Base-by-base conservation (phyloP, 1,140 invertebrate species). In the Calliphora vicina region DNA sequence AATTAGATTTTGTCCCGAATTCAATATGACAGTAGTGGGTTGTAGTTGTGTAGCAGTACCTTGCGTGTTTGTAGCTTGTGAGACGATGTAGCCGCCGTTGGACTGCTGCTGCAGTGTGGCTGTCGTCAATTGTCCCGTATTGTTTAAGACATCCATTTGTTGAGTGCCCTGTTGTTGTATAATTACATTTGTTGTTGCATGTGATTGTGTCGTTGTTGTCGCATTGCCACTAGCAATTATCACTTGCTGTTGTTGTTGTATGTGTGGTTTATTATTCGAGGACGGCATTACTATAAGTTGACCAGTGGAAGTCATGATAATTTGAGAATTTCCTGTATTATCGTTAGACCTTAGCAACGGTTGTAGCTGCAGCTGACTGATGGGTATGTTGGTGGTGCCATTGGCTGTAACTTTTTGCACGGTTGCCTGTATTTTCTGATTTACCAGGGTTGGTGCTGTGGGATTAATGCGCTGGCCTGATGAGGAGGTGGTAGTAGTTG, bases 241-340 rank as follows among this genome's bases (percentile, higher is more conserved):
- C 23, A 57, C 35, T 80, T 80, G 88, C 3, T 83, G 57, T 20
- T 85, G 84, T 67, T 80, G 61, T 35, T 83, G 57, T 82, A 84
- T 82, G 83, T 85, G 84, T 81, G 85, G 86, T 17, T 89, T 90
- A 72, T 25, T 84, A 86, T 25, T 91, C 35, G 74, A 45, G 88
- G 85, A 85, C 80, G 93, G 91, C 82, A 93, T 91, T 43, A 93
- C 91, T 85, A 93, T 90, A 27, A 92, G 85, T 73, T 91, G 90
- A 2, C 90, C 90, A 1, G 88, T 87, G 1, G 90, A 89, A 6
- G 90, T 91, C 90, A 91, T 91, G 13, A 91, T 89, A 42, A 91
- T 84, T 67, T 91, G 90, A 10, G 87, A 86, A 42, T 80, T 82
- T 35, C 85, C 76, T 20, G 76, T 82, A 20, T 80, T 86, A 67